Evolutionary conservation across 2,888 invertebrate genomes (phyloP), one percentile per base, ranked within the genome.

Genomic region (Diaperis boleti): DNA sequence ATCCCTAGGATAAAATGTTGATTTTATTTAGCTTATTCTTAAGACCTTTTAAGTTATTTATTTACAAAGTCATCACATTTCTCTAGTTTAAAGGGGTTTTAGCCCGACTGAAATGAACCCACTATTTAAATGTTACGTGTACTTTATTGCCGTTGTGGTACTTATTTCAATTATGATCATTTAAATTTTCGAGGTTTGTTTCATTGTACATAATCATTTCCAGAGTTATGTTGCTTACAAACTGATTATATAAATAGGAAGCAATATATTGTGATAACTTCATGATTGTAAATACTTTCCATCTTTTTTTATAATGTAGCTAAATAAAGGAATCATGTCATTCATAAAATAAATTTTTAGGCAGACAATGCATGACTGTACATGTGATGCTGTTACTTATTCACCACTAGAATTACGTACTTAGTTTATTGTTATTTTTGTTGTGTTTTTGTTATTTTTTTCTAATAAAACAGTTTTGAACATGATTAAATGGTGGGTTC

Each of bases 1-100:
- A 90, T 90, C 79, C 88, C 89, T 68, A 89, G 90, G 82, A 86
- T 87, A 75, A 88, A 89, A 81, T 88, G 87, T 81, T 88, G 77
- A 79, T 59, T 42, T 68, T n/a, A n/a, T n/a, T n/a, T 37, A 50
- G 37, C 10, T 37, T 39, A 37, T 50, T 50, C 10, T 18, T 10
- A 31, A 10, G 18, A 20, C 6, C 5, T 45, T 22, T 6, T 47
- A 33, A 29, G 29, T 31, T 7, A 22, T 39, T 52, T 35, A 52
- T 52, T 52, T 52, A 35, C 15, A 20, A 22, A 52, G 4, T 18
- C 37, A 39, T 45, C 44, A 59, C 35, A 35, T 59, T 39, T 15
- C 14, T 31, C 13, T 50, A 11, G 29, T 15, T 49, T 29, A 31
- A 50, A 17, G n/a, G n/a, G n/a, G 17, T 37, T 49, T 20, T 3